Conservation (phyloP, 2,113 vertebrate genomes). For the Scomber colias region DNA sequence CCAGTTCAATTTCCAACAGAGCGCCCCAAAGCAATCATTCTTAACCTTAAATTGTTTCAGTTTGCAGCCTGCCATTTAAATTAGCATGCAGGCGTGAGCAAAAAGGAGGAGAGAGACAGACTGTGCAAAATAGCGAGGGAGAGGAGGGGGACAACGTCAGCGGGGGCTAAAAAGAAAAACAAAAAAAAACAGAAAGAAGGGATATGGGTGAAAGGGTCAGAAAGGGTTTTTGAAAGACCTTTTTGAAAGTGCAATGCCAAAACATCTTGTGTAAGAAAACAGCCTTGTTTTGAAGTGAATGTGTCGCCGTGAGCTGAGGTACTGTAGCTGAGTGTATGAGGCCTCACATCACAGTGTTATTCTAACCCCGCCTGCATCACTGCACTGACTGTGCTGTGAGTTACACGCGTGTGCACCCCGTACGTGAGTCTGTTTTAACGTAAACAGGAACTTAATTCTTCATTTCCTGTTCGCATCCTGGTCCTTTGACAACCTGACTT, state of each 20-base stretch:
- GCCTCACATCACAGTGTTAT: slow-evolving; percentile 67
- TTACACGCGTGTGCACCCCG: slow-evolving; percentile 23
- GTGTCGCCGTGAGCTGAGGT: slow-evolving; percentile 36
- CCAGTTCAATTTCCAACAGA: slow-evolving; percentile 35
- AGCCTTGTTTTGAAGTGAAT: slow-evolving; percentile 45
- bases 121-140: slow-evolving; percentile 26
- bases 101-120: slow-evolving; percentile 10
- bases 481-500: slow-evolving; percentile 59
- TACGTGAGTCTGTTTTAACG: slow-evolving; percentile 58
- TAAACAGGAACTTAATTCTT: slow-evolving; percentile 80
- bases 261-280: slow-evolving; percentile 64
- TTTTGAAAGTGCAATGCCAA: slow-evolving; percentile 63
- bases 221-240: slow-evolving; percentile 60
- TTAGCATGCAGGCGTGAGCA: slow-evolving; percentile 20
- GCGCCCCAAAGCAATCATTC: slow-evolving; percentile 27
- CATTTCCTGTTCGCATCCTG: slow-evolving; percentile 80
- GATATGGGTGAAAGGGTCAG: slow-evolving; percentile 67
- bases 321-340: slow-evolving; percentile 47
- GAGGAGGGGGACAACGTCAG: not conserved
- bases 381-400: slow-evolving; percentile 57
- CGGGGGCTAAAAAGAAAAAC: not conserved
- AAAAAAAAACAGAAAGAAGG: not conserved
- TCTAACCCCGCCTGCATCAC: slow-evolving; percentile 67
- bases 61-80: slow-evolving; percentile 44
- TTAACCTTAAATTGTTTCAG: slow-evolving; percentile 49